Base-by-base conservation (phyloP, 2,797 vertebrate species). In the Sebastes nivosus region DNA sequence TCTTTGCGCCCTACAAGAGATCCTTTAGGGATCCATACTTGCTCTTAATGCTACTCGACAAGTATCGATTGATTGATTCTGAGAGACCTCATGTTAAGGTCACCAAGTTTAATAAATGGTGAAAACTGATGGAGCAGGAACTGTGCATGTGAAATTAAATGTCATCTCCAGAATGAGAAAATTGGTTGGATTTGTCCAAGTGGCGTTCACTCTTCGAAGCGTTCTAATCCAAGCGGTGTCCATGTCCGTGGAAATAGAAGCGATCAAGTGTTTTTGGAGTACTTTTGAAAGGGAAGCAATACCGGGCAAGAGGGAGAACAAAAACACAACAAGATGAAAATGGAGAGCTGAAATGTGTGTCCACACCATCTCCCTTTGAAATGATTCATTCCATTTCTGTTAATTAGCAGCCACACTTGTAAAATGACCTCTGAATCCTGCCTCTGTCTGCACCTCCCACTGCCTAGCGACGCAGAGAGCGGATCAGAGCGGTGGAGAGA, bases 331-430 rank as follows among this genome's bases (percentile, higher is more conserved):
- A 76, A 84, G 75, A 85, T 87, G 75, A 92, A 50, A 87, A 86
- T 79, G 61, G 63, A 85, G 68, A 29, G 68, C 72, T 61, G 81
- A 67, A 87, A 81, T 83, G 80, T 84, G 67, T 81, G 71, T 87
- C 88, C 85, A 84, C 85, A 84, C 46, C 65, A 68, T 84, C 66
- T 89, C 86, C 69, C 82, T 93, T 90, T 93, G 88, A 92, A 91
- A 93, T 90, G 34, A 89, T 84, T 91, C 71, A 88, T 89, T 85
- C 77, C 71, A 32, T 87, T 75, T 91, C 82, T 81, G 84, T 87
- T 94, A 94, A 95, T 95, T 94, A 94, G 92, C 83, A 76, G 88
- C 90, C 76, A 70, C 86, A 91, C 91, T 94, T 90, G 80, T 87
- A 75, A 90, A 92, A 81, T 93, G 91, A 94, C 94, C 93, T 91